Percentiles rank a stretch among this genome's conserved stretches.
phyloP scores from a whole-genome alignment of 2,888 invertebrate genomes.

The Brassicogethes aeneus region DNA sequence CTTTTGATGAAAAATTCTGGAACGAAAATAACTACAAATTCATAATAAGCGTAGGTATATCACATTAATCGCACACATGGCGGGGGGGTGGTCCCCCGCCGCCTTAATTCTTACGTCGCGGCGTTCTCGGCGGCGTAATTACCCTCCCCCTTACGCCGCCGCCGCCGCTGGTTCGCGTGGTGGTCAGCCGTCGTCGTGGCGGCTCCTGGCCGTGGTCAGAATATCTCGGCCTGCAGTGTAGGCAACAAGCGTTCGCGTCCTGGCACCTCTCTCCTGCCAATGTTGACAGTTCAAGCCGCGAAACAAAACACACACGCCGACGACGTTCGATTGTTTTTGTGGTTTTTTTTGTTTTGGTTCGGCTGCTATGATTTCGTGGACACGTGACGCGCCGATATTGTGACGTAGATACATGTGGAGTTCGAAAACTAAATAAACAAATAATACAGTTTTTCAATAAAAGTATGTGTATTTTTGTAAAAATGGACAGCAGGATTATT shows the following conservation, averaged over 20 bases:
- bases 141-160: conserved; percentile 21
- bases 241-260: conserved; percentile 25
- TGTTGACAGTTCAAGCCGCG: conserved; percentile 22
- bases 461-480: no score
- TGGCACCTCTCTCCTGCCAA: conserved; percentile 19
- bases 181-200: no score
- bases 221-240: conserved; percentile 40
- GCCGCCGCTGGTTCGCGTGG: conserved; percentile 39
- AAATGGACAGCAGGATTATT: no score
- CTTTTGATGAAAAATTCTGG: no score
- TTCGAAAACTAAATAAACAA: no score
- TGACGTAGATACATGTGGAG: no score
- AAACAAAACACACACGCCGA: conserved; percentile 16
- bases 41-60: conserved; percentile 37
- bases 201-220: conserved; percentile 39
- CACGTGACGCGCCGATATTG: background rate
- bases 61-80: conserved; percentile 39
- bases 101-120: no score
- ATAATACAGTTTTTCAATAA: no score
- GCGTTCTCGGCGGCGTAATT: conserved; percentile 34
- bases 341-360: background rate
- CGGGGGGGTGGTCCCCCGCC: conserved; percentile 27
- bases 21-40: no score
- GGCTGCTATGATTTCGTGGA: background rate
- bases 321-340: no score